Evolutionary conservation across 2,113 vertebrate genomes (phyloP), one percentile per base, ranked within the genome.

Genomic region (Paracanthobrama guichenoti): DNA sequence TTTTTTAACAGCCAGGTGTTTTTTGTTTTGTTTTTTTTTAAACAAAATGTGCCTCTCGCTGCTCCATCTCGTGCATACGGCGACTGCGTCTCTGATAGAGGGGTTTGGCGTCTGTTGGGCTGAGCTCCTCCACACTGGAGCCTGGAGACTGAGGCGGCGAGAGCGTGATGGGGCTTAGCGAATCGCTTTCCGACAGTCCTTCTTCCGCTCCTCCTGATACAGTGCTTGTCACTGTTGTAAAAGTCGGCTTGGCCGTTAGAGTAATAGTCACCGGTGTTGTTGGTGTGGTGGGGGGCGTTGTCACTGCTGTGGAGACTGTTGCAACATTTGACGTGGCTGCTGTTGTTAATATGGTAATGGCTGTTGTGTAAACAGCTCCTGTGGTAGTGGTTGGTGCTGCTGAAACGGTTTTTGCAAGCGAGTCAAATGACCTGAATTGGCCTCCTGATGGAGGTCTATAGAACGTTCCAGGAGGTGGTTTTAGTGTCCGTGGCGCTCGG

Each of bases 41-140:
- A 84, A 99, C 97, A 92, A 98, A 99, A 86, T 99, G 97, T 71
- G 97, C 97, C 91, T 97, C 95, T 89, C 97, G 95, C 86, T 96
- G 95, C 88, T 98, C 97, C 4, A 96, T 92, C 90, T 97, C 96
- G 90, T 97, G 96, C 83, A 96, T 90, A 50, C 94, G 94, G 87
- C 95, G 96, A 83, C 94, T 92, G 86, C 96, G 94, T 94, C 96
- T 96, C 89, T 97, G 96, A 91, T 96, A 97, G 0, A 94, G 0
- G 0, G 94, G 94, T 77, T 93, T 96, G 48, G 89, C 79, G 4
- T 95, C 96, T 0, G 90, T 67, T 66, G 92, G 84, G 73, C 93
- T 90, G 42, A 76, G 87, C 26, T 95, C 95, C 81, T 96, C 95
- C 0, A 94, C 91, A 90, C 84, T 92, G 12, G 93, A n/a, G 82